Base-by-base conservation (phyloP, 2,113 vertebrate genomes). In the Corynorhinus townsendii region DNA sequence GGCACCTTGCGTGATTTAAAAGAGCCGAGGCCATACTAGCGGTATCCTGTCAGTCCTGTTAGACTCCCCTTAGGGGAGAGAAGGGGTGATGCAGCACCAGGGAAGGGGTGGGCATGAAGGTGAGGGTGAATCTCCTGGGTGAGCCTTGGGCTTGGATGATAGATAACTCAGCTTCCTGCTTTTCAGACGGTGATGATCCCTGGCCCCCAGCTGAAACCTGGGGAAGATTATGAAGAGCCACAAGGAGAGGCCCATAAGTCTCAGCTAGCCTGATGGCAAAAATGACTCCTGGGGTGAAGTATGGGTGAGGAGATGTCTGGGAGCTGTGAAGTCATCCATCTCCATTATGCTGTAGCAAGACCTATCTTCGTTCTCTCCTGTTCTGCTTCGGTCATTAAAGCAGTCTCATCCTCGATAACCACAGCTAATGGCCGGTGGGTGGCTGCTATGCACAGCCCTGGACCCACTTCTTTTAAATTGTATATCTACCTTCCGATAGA, bases 131-230 rank as follows among this genome's bases (percentile, higher is more conserved):
- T 69, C 22, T 90, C 47, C 33, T 59, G 71, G 15, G 10, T 93
- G 6, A 84, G 33, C 49, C 15, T 6, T 82, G 52, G 80, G 2
- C n/a, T 45, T 43, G 11, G 20, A 12, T 73, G 66, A 4, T 1
- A 40, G 17, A 40, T 97, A 93, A 98, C 86, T 66, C 17, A 28
- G 3, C 24, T 54, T 96, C 62, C 88, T 95, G 14, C 43, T 93
- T 97, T 98, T 30, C 98, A 99, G 99, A 99, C 99, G 0, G 96
- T 99, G 81, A 96, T 99, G 98, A 98, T 99, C 89, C 99, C 99
- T 33, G 99, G 98, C 40, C 99, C 99, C 0, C 73, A 97, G 30
- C 96, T 98, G 89, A 97, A 98, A 35, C 98, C 99, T 0, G 97
- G 97, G 0, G 96, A 99, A 62, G 99, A 99, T 56, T 98, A 97